phyloP scores from a whole-genome alignment of 2,888 invertebrate species.

The Dryomyza anilis region DNA sequence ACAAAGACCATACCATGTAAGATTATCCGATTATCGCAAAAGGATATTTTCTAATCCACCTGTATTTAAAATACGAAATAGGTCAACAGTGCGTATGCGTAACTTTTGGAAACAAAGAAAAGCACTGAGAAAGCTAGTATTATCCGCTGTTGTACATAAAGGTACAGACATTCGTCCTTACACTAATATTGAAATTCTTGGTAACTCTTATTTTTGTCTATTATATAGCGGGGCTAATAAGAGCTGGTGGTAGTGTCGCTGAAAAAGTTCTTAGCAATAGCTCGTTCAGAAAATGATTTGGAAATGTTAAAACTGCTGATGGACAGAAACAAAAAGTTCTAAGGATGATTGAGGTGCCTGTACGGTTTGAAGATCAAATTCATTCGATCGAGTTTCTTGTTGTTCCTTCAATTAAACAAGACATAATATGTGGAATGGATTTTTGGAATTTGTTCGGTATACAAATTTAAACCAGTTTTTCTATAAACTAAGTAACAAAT shows the following conservation, averaged over 20 bases:
- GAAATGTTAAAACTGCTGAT: conserved; percentile 1
- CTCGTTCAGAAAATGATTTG: background rate
- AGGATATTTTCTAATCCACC: background rate
- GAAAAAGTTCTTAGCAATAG: background rate
- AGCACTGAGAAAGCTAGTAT: background rate
- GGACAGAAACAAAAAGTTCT: background rate
- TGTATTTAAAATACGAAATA: background rate
- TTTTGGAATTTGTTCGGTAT: conserved; percentile 7
- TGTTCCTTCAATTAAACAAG: background rate
- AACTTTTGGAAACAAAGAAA: background rate
- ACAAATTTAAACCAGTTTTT: no score
- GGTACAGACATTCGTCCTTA: conserved; percentile 3
- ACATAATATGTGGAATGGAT: conserved; percentile 14
- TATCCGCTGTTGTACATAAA: background rate
- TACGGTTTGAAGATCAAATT: background rate
- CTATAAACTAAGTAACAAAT: background rate
- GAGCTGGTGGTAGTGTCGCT: conserved; percentile 1
- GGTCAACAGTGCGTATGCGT: background rate
- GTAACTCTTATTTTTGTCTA: background rate
- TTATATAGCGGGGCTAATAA: conserved; percentile 9
- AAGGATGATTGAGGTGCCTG: background rate
- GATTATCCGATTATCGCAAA: background rate
- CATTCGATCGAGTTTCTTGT: background rate
- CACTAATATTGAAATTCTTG: background rate
- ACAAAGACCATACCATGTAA: background rate